Base-by-base conservation (phyloP, 2,888 invertebrate species). In the Leptinotarsa haldemani region DNA sequence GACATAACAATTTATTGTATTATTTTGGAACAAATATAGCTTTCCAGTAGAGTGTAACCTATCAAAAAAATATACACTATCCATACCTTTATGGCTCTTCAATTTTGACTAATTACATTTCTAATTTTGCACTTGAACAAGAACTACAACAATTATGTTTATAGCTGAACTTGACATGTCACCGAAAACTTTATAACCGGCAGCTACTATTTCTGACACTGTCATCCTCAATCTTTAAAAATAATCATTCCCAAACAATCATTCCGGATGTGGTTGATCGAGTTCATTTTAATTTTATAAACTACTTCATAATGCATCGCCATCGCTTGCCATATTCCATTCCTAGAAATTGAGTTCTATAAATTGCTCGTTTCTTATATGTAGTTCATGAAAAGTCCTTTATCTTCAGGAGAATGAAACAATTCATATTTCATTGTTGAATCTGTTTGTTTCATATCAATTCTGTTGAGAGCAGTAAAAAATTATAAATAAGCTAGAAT, bases 181-280 rank as follows among this genome's bases (percentile, higher is more conserved):
- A 52, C 22, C 56, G 20, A 22, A 20, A 13, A 56, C 56, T 12
- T 53, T 53, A 4, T 20, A 20, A 16, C 48, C 1, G 16, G 9
- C 18, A 2, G 30, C n/a, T 25, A 30, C 16, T 61, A 30, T 61
- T 61, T 15, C 30, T 30, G 61, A n/a, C 30, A 12, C 25, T 9
- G 15, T n/a, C 30, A 30, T 61, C 25, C 15, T n/a, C n/a, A 30
- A n/a, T 30, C 30, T 30, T 25, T 9, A 0, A 40, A 61, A 25
- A 16, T 40, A 61, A 61, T 61, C n/a, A n/a, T 30, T 61, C 9
- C 15, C 22, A 22, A 66, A 66, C 66, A 66, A 66, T 66, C 9
- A 66, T 66, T 25, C 40, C 70, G 71, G 69, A 71, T 74, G 71
- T 74, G 65, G 71, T 65, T 52, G 53, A 22, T 22, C 3, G 22